Conservation (phyloP, 2,797 vertebrate species). For the Paramormyrops hopkinsi region DNA sequence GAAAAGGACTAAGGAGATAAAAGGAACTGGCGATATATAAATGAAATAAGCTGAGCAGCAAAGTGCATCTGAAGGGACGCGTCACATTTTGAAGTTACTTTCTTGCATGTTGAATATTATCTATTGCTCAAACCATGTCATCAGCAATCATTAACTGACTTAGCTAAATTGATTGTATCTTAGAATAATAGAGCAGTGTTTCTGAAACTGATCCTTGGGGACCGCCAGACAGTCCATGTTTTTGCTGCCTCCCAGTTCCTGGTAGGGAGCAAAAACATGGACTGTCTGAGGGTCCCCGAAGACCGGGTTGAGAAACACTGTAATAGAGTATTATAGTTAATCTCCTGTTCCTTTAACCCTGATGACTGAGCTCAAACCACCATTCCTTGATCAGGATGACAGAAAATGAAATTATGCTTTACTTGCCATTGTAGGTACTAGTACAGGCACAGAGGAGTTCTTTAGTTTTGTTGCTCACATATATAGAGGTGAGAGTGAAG, state of each 20-base stretch:
- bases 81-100: background rate
- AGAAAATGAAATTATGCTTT: background rate
- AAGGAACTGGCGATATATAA: background rate
- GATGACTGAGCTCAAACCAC: background rate
- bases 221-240: background rate
- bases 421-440: background rate
- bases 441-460: background rate
- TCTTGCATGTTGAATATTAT: background rate
- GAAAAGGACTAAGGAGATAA: background rate
- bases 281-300: background rate
- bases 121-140: background rate
- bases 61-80: background rate
- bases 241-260: background rate
- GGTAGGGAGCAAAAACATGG: background rate
- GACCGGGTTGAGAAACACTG: background rate
- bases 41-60: background rate
- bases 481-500: background rate
- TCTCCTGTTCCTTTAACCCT: background rate
- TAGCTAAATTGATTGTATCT: background rate
- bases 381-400: background rate
- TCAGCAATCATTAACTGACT: conserved; percentile 14
- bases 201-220: background rate
- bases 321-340: background rate
- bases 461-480: background rate
- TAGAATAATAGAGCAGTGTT: background rate